Percentiles rank a stretch among this genome's conserved stretches.
phyloP scores from a whole-genome alignment of 2,113 vertebrate genomes.

The Gallinago paraguaiae region DNA sequence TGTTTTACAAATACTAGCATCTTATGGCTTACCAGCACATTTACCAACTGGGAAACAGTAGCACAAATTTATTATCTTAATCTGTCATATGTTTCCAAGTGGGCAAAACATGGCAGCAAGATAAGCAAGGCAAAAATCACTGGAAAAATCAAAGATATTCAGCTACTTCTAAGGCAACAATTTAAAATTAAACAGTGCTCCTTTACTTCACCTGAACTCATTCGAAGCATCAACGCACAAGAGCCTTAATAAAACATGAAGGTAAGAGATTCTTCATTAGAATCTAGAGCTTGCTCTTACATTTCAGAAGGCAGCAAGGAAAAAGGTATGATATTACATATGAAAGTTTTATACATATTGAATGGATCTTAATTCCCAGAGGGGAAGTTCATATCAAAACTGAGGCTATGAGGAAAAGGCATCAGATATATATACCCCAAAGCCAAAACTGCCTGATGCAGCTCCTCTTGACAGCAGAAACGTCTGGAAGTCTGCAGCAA shows the following conservation, averaged over 20 bases:
- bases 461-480: neutral
- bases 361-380: slow-evolving; percentile 49
- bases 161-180: neutral
- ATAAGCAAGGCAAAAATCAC: neutral
- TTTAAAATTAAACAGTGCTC: neutral
- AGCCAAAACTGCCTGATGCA: neutral
- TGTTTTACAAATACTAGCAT: neutral
- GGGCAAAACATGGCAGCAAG: neutral
- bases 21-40: neutral
- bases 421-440: neutral
- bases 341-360: slow-evolving; percentile 31
- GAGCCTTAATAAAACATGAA: slow-evolving; percentile 33
- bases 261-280: slow-evolving; percentile 12
- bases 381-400: neutral
- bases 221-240: neutral
- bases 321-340: neutral
- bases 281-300: neutral
- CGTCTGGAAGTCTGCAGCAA: neutral
- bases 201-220: neutral
- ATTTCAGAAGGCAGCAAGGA: neutral
- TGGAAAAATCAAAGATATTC: neutral
- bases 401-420: slow-evolving; percentile 13
- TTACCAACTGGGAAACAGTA: neutral
- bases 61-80: neutral
- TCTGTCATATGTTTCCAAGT: neutral